Evolutionary conservation across 2,888 invertebrate genomes (phyloP), one percentile per base, ranked within the genome.

Genomic region (Synanthedon myopaeformis): DNA sequence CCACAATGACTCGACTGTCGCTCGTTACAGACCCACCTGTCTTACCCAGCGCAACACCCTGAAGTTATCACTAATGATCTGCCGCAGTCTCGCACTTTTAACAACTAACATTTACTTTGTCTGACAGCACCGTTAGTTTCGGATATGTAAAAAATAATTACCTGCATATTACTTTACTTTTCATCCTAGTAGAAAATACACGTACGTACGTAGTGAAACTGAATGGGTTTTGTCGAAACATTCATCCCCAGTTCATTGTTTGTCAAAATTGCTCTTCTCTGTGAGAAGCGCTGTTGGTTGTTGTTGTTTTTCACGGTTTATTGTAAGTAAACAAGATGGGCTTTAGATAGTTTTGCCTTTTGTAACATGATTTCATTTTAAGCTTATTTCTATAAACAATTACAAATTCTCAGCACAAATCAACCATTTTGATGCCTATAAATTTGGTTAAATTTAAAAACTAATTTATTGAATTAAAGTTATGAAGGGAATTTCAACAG

Each of bases 21-120:
- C 86, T 87, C 82, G 86, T 87, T 87, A 86, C 79, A 78, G 82
- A 81, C 79, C 76, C 76, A 69, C 72, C 75, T 74, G 79, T 79
- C 78, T 70, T 72, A 66, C 64, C 66, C 64, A 65, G 67, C 68
- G 63, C 66, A 65, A 65, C 68, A 61, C 69, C 35, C 69, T 70
- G 66, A 65, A 74, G 74, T 76, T 72, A 71, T 72, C 78, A 67
- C 81, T 86, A 86, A 85, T 85, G 86, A 83, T 79, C 71, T 10
- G 6, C 63, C 66, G 62, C 68, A 61, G 23, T 65, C 58, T 59
- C 57, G 57, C 57, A 35, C 35, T 35, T n/a, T 35, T 35, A 35
- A 35, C 35, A 10, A 35, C 10, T 35, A 35, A 35, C 35, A 35
- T 35, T 35, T 35, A 35, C 35, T 8, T 10, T 35, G 10, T 10